Evolutionary conservation across 1,140 invertebrate genomes (phyloP).

Genomic region (Bombus vancouverensis): DNA sequence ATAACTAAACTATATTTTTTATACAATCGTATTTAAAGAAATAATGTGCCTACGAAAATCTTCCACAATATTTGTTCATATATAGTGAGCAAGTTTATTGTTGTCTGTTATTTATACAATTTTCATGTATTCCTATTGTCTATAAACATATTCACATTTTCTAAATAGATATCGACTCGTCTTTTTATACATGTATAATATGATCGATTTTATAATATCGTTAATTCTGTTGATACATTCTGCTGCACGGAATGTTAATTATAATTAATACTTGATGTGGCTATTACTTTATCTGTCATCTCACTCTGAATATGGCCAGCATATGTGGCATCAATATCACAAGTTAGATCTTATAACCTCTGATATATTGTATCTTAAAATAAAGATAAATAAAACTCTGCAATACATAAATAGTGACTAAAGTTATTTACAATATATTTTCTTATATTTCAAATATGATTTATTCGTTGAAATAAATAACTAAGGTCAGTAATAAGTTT

Average conservation of each 20-base stretch:
- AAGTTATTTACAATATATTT: background rate
- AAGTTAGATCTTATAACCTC: background rate
- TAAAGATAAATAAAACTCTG: background rate
- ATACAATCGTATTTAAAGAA: conserved; percentile 30
- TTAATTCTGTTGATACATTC: conserved; percentile 10
- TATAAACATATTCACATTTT: conserved; percentile 19
- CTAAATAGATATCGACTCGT: conserved; percentile 15
- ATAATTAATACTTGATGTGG: background rate
- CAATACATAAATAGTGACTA: background rate
- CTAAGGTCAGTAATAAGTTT: too few species aligned
- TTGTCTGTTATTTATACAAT: conserved; percentile 27
- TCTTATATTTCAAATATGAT: background rate
- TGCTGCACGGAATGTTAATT: conserved; percentile 13
- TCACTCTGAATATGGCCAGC: background rate
- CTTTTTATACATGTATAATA: background rate
- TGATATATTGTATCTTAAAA: background rate
- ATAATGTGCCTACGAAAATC: conserved; percentile 17
- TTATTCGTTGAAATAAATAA: too few species aligned
- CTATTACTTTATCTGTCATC: background rate
- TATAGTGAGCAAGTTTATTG: conserved; percentile 6
- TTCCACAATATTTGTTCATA: conserved; percentile 30
- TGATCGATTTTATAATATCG: conserved; percentile 5
- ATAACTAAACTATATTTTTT: conserved; percentile 45
- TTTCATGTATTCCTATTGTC: background rate
- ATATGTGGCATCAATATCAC: background rate